Evolutionary conservation across 2,888 invertebrate genomes (phyloP).

Genomic region (Acheta domesticus): DNA sequence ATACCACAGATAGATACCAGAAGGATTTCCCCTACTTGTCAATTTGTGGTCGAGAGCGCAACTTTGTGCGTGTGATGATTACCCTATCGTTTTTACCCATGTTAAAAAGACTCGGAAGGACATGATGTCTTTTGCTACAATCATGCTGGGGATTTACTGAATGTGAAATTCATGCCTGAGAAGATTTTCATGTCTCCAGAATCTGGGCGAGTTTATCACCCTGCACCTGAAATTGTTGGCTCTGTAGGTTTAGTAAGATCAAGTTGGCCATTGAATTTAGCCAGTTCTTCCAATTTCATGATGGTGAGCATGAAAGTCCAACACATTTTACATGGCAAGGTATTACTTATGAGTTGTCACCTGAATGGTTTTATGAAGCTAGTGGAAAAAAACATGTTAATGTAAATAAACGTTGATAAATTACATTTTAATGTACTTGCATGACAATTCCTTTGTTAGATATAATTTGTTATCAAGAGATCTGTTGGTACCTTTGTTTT

Average conservation of each 20-base stretch:
- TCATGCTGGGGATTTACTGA: conserved; percentile 65
- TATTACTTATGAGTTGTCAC: conserved; percentile 52
- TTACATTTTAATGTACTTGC: too few relatives aligned
- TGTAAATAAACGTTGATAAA: too few relatives aligned
- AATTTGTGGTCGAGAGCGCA: conserved; percentile 86
- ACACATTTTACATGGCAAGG: conserved; percentile 76
- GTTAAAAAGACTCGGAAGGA: conserved; percentile 50
- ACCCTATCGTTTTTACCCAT: conserved; percentile 90
- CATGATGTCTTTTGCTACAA: conserved; percentile 64
- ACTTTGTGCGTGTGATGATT: conserved; percentile 93
- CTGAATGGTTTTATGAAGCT: conserved; percentile 35
- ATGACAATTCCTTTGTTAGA: too few relatives aligned
- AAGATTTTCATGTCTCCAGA: conserved; percentile 77
- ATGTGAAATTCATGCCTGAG: conserved; percentile 66
- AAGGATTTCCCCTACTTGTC: conserved; percentile 87
- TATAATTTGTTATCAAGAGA: too few relatives aligned
- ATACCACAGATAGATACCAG: conserved; percentile 70
- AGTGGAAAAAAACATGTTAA: too few relatives aligned
- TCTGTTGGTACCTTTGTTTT: too few relatives aligned
- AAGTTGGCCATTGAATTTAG: conserved; percentile 85
- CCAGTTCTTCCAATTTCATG: conserved; percentile 67
- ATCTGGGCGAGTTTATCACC: conserved; percentile 90
- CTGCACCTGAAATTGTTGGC: conserved; percentile 72
- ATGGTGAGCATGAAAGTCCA: conserved; percentile 66
- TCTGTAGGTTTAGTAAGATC: conserved; percentile 83